Conservation (phyloP, 2,113 vertebrate genomes). For the Balaenoptera acutorostrata region DNA sequence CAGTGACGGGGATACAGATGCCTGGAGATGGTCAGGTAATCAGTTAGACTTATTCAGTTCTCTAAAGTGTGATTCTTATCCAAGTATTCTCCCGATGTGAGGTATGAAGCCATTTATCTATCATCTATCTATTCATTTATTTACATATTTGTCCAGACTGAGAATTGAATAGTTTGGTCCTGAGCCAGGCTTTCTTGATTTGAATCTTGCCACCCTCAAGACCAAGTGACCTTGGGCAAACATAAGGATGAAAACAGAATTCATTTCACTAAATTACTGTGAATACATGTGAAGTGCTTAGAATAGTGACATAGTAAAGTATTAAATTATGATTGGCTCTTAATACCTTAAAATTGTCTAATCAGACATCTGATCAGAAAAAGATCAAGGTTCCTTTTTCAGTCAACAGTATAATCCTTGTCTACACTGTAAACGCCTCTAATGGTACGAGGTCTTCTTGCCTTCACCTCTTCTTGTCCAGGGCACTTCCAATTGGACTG, state of each 20-base stretch:
- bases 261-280: not conserved
- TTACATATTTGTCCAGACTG: not conserved
- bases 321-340: not conserved
- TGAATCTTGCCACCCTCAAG: not conserved
- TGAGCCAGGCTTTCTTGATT: not conserved
- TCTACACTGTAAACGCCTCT: not conserved
- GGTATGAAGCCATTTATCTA: not conserved
- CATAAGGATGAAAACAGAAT: not conserved
- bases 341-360: not conserved
- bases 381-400: not conserved
- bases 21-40: slow-evolving; percentile 76
- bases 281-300: not conserved
- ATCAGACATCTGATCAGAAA: not conserved
- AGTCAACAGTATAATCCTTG: not conserved
- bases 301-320: not conserved
- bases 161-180: not conserved
- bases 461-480: not conserved
- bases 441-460: not conserved
- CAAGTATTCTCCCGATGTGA: not conserved
- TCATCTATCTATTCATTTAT: not conserved
- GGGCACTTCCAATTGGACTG: not conserved
- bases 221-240: not conserved
- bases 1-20: slow-evolving; percentile 91
- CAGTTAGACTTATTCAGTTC: not conserved
- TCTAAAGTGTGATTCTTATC: not conserved